Base-by-base conservation (phyloP, 2,888 invertebrate species). In the Drosophila multiciliata region DNA sequence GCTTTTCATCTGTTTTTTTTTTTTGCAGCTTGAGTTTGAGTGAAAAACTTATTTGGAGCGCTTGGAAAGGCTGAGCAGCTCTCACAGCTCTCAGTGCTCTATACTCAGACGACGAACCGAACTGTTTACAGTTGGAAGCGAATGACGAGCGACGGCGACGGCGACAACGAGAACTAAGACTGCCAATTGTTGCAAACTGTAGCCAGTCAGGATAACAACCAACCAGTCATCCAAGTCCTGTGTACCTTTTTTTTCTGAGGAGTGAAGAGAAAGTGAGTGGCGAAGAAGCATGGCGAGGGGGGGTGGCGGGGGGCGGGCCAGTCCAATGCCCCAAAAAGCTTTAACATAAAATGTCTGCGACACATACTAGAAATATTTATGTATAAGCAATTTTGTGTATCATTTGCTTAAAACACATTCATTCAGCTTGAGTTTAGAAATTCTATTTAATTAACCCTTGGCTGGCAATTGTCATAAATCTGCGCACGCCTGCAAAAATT, bases 131-230 rank as follows among this genome's bases (percentile, higher is more conserved):
- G 81, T 83, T 83, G 81, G 81, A 85, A 83, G 80, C 79, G 65
- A 75, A 80, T 58, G 63, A 60, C 35, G 29, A 64, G 57, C 66
- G 64, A 63, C 65, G 55, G 72, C 33, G 42, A 55, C 50, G 49
- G 71, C 23, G 26, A 48, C 40, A 66, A 69, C 61, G 35, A 67
- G 45, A 35, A 59, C 52, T 52, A 78, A 75, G 80, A 90, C 90
- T 89, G 88, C 90, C 90, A 90, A 90, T 90, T 90, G 90, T 90
- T 90, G 90, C 90, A 88, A 90, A 68, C 85, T 53, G 66, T 73
- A 65, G 62, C 57, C 73, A 64, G 73, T 63, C 69, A 59, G 65
- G 57, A 32, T 53, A 70, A 55, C 74, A 73, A 38, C 61, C 67
- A 67, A 49, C 54, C 73, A 70, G 68, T 35, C 75, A 75, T 62